Evolutionary conservation across 2,888 invertebrate species (phyloP).

Genomic region (Clanis bilineata): DNA sequence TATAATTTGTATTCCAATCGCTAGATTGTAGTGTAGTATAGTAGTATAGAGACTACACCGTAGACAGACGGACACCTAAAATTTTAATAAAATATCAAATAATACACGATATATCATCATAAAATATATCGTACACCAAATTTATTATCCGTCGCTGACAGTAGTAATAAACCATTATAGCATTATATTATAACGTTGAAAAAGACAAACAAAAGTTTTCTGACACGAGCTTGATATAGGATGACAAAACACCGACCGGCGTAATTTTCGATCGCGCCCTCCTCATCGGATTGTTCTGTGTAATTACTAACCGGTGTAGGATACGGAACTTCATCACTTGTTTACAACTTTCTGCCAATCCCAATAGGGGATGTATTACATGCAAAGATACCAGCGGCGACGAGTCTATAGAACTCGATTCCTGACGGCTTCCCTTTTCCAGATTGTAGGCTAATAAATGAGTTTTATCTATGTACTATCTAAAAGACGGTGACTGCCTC

Average conservation of each 20-base stretch:
- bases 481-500: too few relatives aligned
- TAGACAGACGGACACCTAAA: too few relatives aligned
- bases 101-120: background rate
- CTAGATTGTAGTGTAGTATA: too few relatives aligned
- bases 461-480: too few relatives aligned
- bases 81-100: background rate
- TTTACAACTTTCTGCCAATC: background rate
- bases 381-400: too few relatives aligned
- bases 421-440: too few relatives aligned
- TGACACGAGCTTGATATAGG: background rate
- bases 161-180: background rate
- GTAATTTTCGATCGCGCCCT: constrained; percentile 2
- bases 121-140: background rate
- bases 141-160: background rate
- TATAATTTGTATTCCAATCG: too few relatives aligned
- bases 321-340: background rate
- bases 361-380: too few relatives aligned
- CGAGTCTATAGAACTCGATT: too few relatives aligned
- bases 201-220: background rate
- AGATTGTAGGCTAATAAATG: too few relatives aligned
- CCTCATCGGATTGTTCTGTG: background rate
- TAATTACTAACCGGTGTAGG: background rate
- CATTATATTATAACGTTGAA: background rate
- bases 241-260: background rate
- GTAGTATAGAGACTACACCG: too few relatives aligned